These are phyloP conservation scores for Eulemur mongoz DNA, from an alignment of 2,797 vertebrate genomes.

Conservation along the genomic window DNA sequence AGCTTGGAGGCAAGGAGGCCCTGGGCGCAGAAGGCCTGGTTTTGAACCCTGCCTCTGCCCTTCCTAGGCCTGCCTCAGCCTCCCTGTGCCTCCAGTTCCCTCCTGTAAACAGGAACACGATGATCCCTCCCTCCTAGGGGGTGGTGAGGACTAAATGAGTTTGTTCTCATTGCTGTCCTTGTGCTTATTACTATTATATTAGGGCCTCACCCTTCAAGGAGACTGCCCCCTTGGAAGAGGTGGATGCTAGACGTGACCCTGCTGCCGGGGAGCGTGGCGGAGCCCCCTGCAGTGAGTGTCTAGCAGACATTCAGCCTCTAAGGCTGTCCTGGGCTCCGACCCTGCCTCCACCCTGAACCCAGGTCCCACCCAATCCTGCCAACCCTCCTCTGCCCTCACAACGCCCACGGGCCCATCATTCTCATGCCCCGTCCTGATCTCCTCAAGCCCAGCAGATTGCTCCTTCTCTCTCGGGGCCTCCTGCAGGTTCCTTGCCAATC, in stretches of 20 bases:
- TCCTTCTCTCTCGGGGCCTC: background rate
- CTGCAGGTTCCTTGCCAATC: background rate
- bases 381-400: too few relatives aligned
- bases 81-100: background rate
- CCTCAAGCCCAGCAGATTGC: background rate
- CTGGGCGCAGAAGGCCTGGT: background rate
- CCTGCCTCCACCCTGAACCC: rapidly evolving
- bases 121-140: rapidly evolving
- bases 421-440: rapidly evolving
- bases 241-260: rapidly evolving
- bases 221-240: background rate
- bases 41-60: background rate
- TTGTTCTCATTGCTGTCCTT: too few relatives aligned
- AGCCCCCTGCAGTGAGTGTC: background rate
- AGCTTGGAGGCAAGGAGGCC: background rate
- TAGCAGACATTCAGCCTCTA: background rate
- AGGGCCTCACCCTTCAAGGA: background rate
- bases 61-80: background rate
- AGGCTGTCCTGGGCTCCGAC: background rate
- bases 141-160: rapidly evolving
- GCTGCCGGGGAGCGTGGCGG: rapidly evolving
- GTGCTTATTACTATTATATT: background rate
- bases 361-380: background rate
- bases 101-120: background rate
- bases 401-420: background rate